These are phyloP conservation scores for Drosophila guanche DNA, from an alignment of 1,140 invertebrate genomes.

Conservation along the genomic window DNA sequence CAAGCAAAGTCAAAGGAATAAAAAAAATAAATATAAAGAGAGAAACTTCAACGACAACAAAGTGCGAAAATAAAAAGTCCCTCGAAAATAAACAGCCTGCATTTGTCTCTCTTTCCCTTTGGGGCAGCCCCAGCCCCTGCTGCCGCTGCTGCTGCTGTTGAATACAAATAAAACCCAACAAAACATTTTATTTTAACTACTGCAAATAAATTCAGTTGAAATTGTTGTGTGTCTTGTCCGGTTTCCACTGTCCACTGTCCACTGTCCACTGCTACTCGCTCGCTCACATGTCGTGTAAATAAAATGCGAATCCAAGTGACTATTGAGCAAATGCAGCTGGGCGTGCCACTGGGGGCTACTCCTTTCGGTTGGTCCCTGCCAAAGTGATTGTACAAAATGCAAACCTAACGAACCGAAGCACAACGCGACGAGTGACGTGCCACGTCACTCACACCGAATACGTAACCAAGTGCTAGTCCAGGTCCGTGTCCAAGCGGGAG, in stretches of 20 bases:
- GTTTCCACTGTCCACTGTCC: conserved; percentile 25
- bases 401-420: conserved; percentile 80
- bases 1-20: not conserved
- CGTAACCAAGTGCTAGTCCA: conserved; percentile 18
- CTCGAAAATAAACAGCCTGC: conserved; percentile 27
- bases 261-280: conserved; percentile 26
- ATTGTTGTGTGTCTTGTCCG: conserved; percentile 46
- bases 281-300: conserved; percentile 74
- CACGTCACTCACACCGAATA: conserved; percentile 51
- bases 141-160: conserved; percentile 47
- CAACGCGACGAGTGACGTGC: conserved; percentile 73
- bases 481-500: conserved; percentile 18
- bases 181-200: conserved; percentile 72
- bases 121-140: conserved; percentile 51
- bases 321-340: conserved; percentile 65
- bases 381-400: conserved; percentile 81
- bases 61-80: conserved; percentile 40
- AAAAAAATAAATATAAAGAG: not conserved
- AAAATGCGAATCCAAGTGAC: conserved; percentile 76
- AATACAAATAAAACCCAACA: conserved; percentile 72
- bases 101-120: conserved; percentile 1
- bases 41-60: not conserved
- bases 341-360: conserved; percentile 17
- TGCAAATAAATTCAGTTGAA: conserved; percentile 74
- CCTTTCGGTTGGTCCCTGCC: conserved; percentile 28